A percentile compares a stretch with the other conserved stretches of the same genome.
Conservation (phyloP, 64 coral and sea anemone genomes). For the Hydrozoanthus tunicans region DNA sequence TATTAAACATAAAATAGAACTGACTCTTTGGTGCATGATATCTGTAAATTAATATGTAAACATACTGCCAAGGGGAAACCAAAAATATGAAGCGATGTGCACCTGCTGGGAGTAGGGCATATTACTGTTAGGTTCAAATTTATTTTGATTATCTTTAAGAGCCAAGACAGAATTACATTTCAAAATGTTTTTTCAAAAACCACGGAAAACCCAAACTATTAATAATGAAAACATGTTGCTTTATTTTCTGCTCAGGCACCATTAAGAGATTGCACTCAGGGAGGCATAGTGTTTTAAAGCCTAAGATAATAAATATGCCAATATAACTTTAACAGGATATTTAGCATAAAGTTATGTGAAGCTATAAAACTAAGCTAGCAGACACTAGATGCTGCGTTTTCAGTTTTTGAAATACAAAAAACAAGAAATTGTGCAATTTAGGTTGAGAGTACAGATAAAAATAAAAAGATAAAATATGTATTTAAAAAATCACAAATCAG, state of each 20-base stretch:
- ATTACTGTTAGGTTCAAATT: background rate
- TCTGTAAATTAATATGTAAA: slow-evolving; percentile 13
- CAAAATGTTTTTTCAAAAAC: background rate
- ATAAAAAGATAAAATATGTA: background rate
- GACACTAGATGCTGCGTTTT: background rate
- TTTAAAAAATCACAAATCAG: background rate
- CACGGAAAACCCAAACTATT: background rate
- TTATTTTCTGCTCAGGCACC: background rate
- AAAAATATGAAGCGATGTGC: slow-evolving; percentile 1
- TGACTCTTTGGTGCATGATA: background rate
- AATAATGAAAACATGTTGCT: background rate
- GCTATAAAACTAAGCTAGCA: background rate
- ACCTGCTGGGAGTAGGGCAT: slow-evolving; percentile 25
- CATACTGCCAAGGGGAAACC: background rate
- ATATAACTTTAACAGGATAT: background rate
- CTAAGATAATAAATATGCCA: background rate
- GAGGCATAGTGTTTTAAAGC: background rate
- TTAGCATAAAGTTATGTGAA: background rate
- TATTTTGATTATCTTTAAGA: slow-evolving; percentile 38
- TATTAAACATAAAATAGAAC: background rate
- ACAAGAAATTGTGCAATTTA: background rate
- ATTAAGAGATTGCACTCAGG: background rate
- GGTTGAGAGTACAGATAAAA: background rate
- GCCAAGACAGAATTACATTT: background rate
- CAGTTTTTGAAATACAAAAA: background rate